phyloP scores from a whole-genome alignment of 2,888 invertebrate genomes.

The Prenolepis imparis region DNA sequence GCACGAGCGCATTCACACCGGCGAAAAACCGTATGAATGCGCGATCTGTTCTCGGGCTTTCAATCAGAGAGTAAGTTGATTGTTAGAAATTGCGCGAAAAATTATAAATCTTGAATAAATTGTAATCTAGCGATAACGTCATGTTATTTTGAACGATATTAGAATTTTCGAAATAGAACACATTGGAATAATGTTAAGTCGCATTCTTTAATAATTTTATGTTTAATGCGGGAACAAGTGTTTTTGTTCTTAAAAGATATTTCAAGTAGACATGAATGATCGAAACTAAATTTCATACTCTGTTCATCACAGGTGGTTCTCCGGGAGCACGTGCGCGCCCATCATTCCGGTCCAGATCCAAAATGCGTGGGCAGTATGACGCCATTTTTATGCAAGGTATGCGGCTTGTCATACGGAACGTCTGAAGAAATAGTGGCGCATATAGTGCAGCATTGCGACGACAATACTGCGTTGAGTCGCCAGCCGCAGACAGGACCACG shows the following conservation, averaged over 20 bases:
- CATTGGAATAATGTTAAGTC: neutral
- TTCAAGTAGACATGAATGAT: neutral
- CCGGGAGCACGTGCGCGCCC: constrained; percentile 94
- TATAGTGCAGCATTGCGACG: constrained; percentile 94
- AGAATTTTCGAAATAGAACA: neutral
- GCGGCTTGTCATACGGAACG: constrained; percentile 90
- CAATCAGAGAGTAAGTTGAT: constrained; percentile 89
- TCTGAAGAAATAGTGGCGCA: constrained; percentile 93
- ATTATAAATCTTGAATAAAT: neutral
- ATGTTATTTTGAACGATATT: neutral
- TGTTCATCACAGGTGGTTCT: constrained; percentile 89
- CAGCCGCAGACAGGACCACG: constrained; percentile 93
- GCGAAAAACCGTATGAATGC: constrained; percentile 95
- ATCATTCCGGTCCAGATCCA: constrained; percentile 94
- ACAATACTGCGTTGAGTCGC: constrained; percentile 93
- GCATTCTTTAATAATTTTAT: neutral
- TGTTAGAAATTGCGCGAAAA: neutral
- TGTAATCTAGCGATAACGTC: neutral
- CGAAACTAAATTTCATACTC: constrained; percentile 10
- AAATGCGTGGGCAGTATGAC: constrained; percentile 89
- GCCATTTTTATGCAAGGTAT: constrained; percentile 92
- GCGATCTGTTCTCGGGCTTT: constrained; percentile 95
- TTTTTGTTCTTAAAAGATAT: neutral
- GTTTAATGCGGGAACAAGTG: neutral
- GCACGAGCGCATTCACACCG: constrained; percentile 95